Evolutionary conservation across 2,797 vertebrate species (phyloP).

Genomic region (Atherinosoma microstoma): DNA sequence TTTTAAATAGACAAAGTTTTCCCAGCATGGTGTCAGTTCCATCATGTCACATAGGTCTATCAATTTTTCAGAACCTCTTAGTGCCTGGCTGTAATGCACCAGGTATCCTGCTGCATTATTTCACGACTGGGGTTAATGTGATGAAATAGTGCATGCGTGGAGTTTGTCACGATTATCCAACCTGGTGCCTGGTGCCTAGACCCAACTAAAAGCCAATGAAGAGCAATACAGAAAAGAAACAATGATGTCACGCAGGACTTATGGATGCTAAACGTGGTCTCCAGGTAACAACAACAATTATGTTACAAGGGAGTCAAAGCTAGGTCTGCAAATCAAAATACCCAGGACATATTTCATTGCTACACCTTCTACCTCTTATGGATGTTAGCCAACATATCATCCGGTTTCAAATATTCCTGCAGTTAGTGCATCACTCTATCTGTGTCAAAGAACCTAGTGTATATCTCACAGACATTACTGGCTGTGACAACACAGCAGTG

Average conservation of each 20-base stretch:
- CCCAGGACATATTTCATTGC: constrained; percentile 3
- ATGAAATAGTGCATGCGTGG: no score
- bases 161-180: neutral
- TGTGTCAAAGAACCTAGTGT: constrained; percentile 16
- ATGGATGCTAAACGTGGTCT: neutral
- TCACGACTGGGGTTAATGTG: neutral
- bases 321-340: neutral
- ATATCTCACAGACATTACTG: constrained; percentile 15
- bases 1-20: neutral
- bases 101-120: neutral
- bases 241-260: neutral
- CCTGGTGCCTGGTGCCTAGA: neutral
- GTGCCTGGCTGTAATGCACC: neutral
- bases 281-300: neutral
- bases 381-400: constrained; percentile 11
- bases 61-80: neutral
- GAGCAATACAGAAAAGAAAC: neutral
- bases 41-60: neutral
- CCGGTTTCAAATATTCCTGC: constrained; percentile 4
- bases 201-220: neutral
- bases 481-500: constrained; percentile 11
- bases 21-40: neutral
- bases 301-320: neutral
- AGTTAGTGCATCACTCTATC: constrained; percentile 15
- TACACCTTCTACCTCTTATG: constrained; percentile 9